Conservation (phyloP, 2,888 invertebrate genomes). For the Drosophila paramelanica region DNA sequence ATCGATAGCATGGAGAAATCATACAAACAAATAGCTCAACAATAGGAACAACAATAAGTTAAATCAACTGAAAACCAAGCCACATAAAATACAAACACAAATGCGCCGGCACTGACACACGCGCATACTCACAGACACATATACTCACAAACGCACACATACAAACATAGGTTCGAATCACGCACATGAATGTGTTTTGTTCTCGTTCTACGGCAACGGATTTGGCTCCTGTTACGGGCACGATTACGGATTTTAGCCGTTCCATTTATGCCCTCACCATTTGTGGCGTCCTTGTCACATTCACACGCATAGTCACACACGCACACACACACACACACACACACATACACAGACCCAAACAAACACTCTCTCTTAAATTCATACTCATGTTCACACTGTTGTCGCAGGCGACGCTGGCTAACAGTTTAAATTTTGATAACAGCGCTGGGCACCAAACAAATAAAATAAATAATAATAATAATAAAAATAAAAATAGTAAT, state of each 20-base stretch:
- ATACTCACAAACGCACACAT: background rate
- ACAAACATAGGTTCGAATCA: constrained; percentile 17
- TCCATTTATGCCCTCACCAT: background rate
- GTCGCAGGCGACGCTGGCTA: constrained; percentile 47
- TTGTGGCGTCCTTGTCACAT: constrained; percentile 43
- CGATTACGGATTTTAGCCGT: constrained; percentile 26
- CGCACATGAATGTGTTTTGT: constrained; percentile 38
- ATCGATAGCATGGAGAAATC: constrained; percentile 46
- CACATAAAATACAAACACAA: constrained; percentile 38
- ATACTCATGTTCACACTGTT: constrained; percentile 34
- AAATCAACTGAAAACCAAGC: constrained; percentile 50
- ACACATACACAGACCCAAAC: constrained; percentile 4
- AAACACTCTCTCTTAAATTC: constrained; percentile 19
- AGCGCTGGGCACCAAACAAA: constrained; percentile 55
- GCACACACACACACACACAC: constrained; percentile 14
- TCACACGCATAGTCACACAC: constrained; percentile 15
- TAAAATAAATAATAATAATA: constrained; percentile 21
- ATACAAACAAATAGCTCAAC: constrained; percentile 39
- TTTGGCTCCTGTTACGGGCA: constrained; percentile 42
- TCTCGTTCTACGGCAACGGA: constrained; percentile 27
- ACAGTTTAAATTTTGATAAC: constrained; percentile 27
- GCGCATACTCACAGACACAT: constrained; percentile 1
- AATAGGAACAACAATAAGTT: constrained; percentile 31
- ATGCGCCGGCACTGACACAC: constrained; percentile 34
- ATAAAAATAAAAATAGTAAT: constrained; percentile 3